Percentiles rank a stretch among this genome's conserved stretches.
Evolutionary conservation across 2,113 vertebrate species (phyloP).

Genomic region (Pteropus alecto): DNA sequence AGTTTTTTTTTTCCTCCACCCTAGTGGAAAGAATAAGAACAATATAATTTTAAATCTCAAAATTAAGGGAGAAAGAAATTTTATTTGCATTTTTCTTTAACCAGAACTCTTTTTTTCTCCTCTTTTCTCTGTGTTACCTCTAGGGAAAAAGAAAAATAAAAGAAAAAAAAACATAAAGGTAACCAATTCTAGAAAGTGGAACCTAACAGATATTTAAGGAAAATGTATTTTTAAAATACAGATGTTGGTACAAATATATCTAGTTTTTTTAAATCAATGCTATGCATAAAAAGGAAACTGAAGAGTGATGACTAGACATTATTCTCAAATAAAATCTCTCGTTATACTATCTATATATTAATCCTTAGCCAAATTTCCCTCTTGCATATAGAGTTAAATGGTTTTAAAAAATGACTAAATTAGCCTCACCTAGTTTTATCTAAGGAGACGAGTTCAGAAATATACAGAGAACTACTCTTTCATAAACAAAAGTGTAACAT

Average conservation of each 20-base stretch:
- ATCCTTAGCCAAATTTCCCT: neutral
- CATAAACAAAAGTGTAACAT: neutral
- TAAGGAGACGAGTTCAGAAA: neutral
- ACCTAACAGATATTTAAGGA: constrained; percentile 10
- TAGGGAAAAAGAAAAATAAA: neutral
- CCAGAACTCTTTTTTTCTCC: neutral
- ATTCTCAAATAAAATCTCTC: constrained; percentile 8
- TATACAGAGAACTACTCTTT: neutral
- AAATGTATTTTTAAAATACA: constrained; percentile 30
- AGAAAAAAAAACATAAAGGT: neutral
- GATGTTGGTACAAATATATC: neutral
- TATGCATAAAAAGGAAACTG: neutral
- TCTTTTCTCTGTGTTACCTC: neutral
- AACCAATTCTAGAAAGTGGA: neutral
- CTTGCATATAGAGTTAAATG: neutral
- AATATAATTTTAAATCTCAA: constrained; percentile 1
- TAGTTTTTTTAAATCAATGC: neutral
- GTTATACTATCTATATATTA: neutral
- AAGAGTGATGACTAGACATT: neutral
- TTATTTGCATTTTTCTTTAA: neutral
- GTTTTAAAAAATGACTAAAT: neutral
- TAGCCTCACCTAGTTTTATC: neutral
- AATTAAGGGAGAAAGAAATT: neutral
- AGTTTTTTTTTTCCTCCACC: neutral
- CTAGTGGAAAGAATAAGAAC: neutral